These are phyloP conservation scores for Globodera rostochiensis DNA, from an alignment of 1,140 invertebrate species.

Conservation along the genomic window DNA sequence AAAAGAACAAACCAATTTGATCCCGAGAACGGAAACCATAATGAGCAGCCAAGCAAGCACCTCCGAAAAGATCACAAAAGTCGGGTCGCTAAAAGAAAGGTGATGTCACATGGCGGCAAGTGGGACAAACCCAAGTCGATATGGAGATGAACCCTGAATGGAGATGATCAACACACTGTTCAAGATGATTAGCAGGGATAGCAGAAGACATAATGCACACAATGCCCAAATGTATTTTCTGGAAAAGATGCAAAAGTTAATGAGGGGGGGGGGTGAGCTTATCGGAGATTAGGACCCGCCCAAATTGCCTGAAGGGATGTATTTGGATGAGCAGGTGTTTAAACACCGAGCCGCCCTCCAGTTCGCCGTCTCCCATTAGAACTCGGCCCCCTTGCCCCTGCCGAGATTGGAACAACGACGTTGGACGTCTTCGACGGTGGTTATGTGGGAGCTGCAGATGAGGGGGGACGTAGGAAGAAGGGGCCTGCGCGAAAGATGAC, in stretches of 20 bases:
- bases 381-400: neutral
- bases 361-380: slow-evolving; percentile 31
- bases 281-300: neutral
- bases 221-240: slow-evolving; percentile 37
- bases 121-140: slow-evolving; percentile 16
- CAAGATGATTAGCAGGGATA: slow-evolving; percentile 31
- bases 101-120: too few species aligned
- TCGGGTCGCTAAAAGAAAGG: slow-evolving; percentile 25
- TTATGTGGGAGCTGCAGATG: neutral
- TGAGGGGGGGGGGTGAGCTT: too few species aligned
- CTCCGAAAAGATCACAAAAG: slow-evolving; percentile 36
- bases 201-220: slow-evolving; percentile 31
- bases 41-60: slow-evolving; percentile 32
- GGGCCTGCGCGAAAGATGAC: neutral
- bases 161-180: slow-evolving; percentile 28
- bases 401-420: neutral
- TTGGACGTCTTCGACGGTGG: neutral
- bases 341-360: slow-evolving; percentile 17
- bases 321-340: slow-evolving; percentile 29
- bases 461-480: neutral
- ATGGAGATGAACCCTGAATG: slow-evolving; percentile 10
- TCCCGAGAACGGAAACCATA: slow-evolving; percentile 22
- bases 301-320: slow-evolving; percentile 35
- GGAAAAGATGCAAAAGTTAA: neutral
- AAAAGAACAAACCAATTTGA: slow-evolving; percentile 22